Conservation (phyloP, 2,113 vertebrate genomes). For the Turnix velox region DNA sequence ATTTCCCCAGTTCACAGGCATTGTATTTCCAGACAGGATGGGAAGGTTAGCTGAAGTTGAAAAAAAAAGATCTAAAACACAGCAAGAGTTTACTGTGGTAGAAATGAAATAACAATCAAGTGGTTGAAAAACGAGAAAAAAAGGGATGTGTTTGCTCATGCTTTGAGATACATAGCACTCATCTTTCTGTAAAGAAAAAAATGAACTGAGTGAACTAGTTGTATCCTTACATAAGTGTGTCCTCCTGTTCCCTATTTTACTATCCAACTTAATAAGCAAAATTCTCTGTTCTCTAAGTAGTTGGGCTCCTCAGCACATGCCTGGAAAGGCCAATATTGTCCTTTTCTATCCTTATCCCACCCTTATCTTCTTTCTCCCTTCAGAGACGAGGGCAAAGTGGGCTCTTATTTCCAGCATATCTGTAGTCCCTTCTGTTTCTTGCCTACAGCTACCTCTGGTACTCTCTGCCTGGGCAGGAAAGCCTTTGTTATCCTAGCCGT, state of each 20-base stretch:
- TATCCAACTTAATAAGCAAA: not conserved
- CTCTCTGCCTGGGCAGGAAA: not conserved
- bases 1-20: conserved; percentile 15
- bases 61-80: conserved; percentile 26
- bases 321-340: not conserved
- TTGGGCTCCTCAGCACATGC: not conserved
- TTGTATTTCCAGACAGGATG: conserved; percentile 35
- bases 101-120: conserved; percentile 15
- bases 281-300: not conserved
- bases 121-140: not conserved
- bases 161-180: not conserved
- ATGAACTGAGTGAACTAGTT: not conserved
- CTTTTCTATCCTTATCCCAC: not conserved
- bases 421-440: not conserved
- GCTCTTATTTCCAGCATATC: not conserved
- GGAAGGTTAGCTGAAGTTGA: conserved; percentile 36
- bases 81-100: conserved; percentile 8
- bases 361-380: not conserved
- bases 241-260: not conserved
- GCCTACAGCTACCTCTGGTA: not conserved
- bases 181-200: not conserved
- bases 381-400: not conserved
- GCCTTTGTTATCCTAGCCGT: not conserved
- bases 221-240: not conserved
- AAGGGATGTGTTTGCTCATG: not conserved